phyloP scores from a whole-genome alignment of 2,888 invertebrate species.

The Odontocolon sp. region DNA sequence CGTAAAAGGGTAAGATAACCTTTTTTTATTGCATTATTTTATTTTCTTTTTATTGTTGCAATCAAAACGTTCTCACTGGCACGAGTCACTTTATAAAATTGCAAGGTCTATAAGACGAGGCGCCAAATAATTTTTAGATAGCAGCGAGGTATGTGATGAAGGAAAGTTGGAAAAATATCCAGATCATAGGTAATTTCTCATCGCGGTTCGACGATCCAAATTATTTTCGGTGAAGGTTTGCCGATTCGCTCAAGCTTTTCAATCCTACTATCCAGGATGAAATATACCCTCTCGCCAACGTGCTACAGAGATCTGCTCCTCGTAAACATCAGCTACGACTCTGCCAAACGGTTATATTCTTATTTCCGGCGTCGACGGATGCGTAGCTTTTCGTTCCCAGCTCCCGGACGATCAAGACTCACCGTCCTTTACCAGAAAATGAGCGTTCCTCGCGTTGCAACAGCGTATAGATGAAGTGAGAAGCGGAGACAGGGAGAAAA shows the following conservation, averaged over 20 bases:
- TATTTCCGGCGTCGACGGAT: slow-evolving; percentile 65
- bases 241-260: neutral
- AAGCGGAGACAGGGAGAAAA: slow-evolving; percentile 5
- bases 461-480: neutral
- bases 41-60: too few relatives aligned
- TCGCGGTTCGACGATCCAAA: slow-evolving; percentile 50
- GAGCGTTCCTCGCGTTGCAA: slow-evolving; percentile 6
- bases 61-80: neutral
- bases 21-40: too few relatives aligned
- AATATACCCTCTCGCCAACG: slow-evolving; percentile 50
- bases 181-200: slow-evolving; percentile 48
- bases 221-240: slow-evolving; percentile 37
- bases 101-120: neutral
- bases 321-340: slow-evolving; percentile 67
- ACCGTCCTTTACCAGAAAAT: slow-evolving; percentile 17
- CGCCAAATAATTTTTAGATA: slow-evolving; percentile 4
- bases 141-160: neutral
- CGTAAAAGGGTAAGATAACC: too few relatives aligned
- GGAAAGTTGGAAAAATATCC: slow-evolving; percentile 26
- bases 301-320: slow-evolving; percentile 38
- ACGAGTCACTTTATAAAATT: neutral
- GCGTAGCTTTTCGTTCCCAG: slow-evolving; percentile 24
- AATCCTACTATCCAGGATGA: slow-evolving; percentile 60
- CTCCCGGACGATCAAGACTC: slow-evolving; percentile 19
- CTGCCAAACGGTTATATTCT: slow-evolving; percentile 64